Evolutionary conservation across 2,797 vertebrate genomes (phyloP).

Genomic region (Phalanger gymnotis): DNA sequence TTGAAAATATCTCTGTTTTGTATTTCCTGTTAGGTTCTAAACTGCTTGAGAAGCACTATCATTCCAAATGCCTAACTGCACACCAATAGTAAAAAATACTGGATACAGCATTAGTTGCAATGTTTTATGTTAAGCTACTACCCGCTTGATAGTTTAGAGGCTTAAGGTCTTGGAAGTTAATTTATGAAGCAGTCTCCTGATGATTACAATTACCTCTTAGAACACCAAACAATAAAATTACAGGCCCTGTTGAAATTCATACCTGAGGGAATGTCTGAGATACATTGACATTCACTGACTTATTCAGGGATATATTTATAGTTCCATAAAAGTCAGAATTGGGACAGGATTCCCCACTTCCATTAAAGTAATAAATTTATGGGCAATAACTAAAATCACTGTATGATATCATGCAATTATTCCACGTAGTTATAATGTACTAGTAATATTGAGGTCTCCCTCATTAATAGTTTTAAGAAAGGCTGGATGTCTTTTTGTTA

Average conservation of each 20-base stretch:
- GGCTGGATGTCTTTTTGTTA: background rate
- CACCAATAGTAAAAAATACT: background rate
- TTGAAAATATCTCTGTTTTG: background rate
- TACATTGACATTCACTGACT: background rate
- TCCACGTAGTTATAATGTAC: background rate
- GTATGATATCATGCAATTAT: background rate
- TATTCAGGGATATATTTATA: background rate
- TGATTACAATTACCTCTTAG: background rate
- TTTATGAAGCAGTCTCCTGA: background rate
- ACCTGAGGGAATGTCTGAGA: background rate
- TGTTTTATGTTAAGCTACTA: background rate
- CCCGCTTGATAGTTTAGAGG: background rate
- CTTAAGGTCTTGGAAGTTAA: background rate
- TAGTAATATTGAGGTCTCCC: background rate
- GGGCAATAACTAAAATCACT: background rate
- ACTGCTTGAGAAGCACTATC: background rate
- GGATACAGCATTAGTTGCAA: background rate
- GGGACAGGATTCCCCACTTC: background rate
- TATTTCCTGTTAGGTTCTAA: background rate
- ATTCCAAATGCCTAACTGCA: background rate
- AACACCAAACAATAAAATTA: background rate
- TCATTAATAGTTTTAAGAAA: background rate
- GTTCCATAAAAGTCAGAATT: background rate
- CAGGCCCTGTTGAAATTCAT: background rate
- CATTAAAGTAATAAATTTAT: background rate